Conservation (phyloP, 1,140 invertebrate species). For the Aphidius gifuensis region DNA sequence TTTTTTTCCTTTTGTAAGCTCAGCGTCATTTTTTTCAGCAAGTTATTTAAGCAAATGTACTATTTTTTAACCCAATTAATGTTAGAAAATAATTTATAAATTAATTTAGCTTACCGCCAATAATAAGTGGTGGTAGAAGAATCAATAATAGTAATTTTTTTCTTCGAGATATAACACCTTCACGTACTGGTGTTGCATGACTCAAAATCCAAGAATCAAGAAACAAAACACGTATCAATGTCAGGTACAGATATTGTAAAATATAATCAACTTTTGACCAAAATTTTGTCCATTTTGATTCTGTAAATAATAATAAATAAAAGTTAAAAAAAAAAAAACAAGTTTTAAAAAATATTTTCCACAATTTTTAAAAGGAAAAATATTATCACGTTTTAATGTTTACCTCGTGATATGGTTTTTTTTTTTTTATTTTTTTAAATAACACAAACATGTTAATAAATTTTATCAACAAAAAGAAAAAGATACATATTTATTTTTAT, state of each 20-base stretch:
- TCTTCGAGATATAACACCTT: constrained; percentile 30
- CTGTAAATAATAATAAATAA: constrained; percentile 30
- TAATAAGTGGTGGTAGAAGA: constrained; percentile 38
- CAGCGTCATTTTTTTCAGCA: constrained; percentile 1
- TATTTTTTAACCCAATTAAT: too few species aligned
- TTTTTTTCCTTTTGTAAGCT: background rate
- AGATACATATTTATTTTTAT: background rate
- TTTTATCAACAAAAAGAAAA: background rate
- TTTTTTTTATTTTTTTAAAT: too few species aligned
- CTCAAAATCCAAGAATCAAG: constrained; percentile 49
- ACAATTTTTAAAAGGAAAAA: background rate
- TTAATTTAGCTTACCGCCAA: constrained; percentile 40
- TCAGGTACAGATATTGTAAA: constrained; percentile 42
- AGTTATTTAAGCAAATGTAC: too few species aligned
- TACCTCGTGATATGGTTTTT: background rate
- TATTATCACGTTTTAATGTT: too few species aligned
- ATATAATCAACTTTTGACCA: constrained; percentile 30
- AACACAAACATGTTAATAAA: background rate
- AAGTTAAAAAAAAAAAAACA: background rate
- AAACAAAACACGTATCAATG: constrained; percentile 39
- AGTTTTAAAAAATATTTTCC: too few species aligned
- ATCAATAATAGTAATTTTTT: constrained; percentile 41
- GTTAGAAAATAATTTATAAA: background rate
- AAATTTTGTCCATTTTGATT: constrained; percentile 36
- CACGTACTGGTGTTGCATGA: constrained; percentile 33